Percentiles rank a stretch among this genome's conserved stretches.
Evolutionary conservation across 2,113 vertebrate species (phyloP).

Genomic region (Acanthisitta chloris): DNA sequence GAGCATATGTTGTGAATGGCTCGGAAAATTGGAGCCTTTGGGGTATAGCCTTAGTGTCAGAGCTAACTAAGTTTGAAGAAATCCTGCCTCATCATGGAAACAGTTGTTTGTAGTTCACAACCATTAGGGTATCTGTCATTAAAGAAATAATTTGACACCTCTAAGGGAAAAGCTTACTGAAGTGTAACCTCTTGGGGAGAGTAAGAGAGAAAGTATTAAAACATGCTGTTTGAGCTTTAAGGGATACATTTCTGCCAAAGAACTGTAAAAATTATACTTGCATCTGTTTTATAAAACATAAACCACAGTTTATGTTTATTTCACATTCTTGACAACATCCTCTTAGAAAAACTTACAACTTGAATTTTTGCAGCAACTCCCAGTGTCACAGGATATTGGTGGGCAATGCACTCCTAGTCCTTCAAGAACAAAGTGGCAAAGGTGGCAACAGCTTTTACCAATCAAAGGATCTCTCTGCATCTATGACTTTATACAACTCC

Average conservation of each 20-base stretch:
- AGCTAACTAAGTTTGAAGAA: background rate
- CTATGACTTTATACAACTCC: background rate
- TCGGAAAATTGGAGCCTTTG: background rate
- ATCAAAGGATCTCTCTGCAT: background rate
- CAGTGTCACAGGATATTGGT: background rate
- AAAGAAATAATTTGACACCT: background rate
- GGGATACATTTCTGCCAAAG: background rate
- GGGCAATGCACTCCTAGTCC: background rate
- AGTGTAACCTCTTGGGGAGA: background rate
- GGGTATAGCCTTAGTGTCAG: background rate
- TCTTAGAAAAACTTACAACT: background rate
- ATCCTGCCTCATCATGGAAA: background rate
- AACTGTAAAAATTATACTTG: background rate
- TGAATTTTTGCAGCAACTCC: background rate
- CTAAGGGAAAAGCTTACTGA: background rate
- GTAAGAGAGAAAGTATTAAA: background rate
- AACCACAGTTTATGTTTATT: background rate
- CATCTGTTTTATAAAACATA: background rate
- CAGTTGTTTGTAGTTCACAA: background rate
- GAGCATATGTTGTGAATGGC: background rate
- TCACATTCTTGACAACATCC: background rate
- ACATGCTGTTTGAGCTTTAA: background rate
- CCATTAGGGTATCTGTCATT: background rate
- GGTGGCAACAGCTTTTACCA: background rate
- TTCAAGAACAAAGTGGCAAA: background rate